phyloP scores from a whole-genome alignment of 2,888 invertebrate species.

The Griposia aprilina region DNA sequence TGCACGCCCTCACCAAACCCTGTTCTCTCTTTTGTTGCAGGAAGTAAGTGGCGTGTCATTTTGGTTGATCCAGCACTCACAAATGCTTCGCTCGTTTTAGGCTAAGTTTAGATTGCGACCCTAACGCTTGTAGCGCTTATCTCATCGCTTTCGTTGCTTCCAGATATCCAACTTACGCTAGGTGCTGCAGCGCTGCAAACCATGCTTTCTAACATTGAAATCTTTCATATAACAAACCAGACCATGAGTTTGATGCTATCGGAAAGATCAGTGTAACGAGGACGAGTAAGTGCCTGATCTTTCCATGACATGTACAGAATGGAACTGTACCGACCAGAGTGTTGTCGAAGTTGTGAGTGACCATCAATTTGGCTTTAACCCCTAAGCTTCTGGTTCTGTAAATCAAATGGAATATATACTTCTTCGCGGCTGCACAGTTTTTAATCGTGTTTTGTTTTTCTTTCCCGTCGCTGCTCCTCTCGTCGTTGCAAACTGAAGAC shows the following conservation, averaged over 20 bases:
- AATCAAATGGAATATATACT: slow-evolving; percentile 69
- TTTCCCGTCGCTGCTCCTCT: slow-evolving; percentile 83
- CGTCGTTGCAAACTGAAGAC: slow-evolving; percentile 88
- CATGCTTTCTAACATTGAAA: slow-evolving; percentile 77
- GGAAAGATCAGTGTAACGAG: slow-evolving; percentile 74
- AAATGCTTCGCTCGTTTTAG: slow-evolving; percentile 86
- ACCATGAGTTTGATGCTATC: slow-evolving; percentile 64
- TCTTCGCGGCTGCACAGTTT: slow-evolving; percentile 68
- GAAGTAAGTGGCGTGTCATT: slow-evolving; percentile 91
- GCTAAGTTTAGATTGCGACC: slow-evolving; percentile 83
- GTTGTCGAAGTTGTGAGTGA: slow-evolving; percentile 64
- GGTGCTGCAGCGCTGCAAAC: slow-evolving; percentile 75
- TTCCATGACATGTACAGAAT: slow-evolving; percentile 66
- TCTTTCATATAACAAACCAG: slow-evolving; percentile 75
- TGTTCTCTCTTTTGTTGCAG: slow-evolving; percentile 90
- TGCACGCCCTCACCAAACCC: slow-evolving; percentile 88
- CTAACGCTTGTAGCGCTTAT: slow-evolving; percentile 87
- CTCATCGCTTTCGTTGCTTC: slow-evolving; percentile 85
- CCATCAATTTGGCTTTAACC: slow-evolving; percentile 74
- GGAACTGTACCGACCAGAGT: slow-evolving; percentile 62
- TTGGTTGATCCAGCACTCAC: slow-evolving; percentile 88
- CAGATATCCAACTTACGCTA: slow-evolving; percentile 76
- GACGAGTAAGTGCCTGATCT: slow-evolving; percentile 78
- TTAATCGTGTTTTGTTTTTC: slow-evolving; percentile 82
- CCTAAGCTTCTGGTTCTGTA: slow-evolving; percentile 78